A percentile compares a stretch with the other conserved stretches of the same genome.
Conservation (phyloP, 2,113 vertebrate species). For the Alectura lathami region DNA sequence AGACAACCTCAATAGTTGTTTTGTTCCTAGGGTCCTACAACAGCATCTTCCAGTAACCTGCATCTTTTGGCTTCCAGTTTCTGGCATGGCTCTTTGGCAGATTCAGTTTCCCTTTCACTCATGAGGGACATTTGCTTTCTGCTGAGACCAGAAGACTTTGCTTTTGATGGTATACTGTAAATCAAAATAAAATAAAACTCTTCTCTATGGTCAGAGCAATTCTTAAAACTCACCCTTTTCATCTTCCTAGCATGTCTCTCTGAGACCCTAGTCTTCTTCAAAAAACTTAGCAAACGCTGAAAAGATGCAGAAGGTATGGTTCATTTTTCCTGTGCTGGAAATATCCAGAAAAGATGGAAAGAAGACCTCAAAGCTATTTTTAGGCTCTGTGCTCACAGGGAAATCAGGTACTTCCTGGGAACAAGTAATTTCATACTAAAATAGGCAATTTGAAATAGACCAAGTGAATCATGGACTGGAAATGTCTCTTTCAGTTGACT, state of each 20-base stretch:
- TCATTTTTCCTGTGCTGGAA: neutral
- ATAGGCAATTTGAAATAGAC: neutral
- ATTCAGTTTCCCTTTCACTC: neutral
- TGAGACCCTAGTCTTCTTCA: neutral
- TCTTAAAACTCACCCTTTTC: neutral
- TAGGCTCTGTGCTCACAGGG: neutral
- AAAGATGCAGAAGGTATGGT: neutral
- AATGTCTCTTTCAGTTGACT: neutral
- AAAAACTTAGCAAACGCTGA: neutral
- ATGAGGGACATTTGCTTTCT: neutral
- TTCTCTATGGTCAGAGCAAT: neutral
- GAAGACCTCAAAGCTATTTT: neutral
- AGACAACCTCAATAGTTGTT: neutral
- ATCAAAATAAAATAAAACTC: neutral
- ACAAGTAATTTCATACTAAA: neutral
- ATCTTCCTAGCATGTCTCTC: neutral
- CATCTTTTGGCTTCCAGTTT: neutral
- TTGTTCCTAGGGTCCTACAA: neutral
- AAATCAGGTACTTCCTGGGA: neutral
- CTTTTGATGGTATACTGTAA: neutral
- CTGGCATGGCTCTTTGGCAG: neutral
- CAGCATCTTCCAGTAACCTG: slow-evolving; percentile 39
- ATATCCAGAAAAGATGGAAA: neutral
- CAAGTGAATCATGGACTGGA: neutral
- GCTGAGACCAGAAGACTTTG: neutral